Base-by-base conservation (phyloP, 2,113 vertebrate species). In the Crotalus horridus region DNA sequence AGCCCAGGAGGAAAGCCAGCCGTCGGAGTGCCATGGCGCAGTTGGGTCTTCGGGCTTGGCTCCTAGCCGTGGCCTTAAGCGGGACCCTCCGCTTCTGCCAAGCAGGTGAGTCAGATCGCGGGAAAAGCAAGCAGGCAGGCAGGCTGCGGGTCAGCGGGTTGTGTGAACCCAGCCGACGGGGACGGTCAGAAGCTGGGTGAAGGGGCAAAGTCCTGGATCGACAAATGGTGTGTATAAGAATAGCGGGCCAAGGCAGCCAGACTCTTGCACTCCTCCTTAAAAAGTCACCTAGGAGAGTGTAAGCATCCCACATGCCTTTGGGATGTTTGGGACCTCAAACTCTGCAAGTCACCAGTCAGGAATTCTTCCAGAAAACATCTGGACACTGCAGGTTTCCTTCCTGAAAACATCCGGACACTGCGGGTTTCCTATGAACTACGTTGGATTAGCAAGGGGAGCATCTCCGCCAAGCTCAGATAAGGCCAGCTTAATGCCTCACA, bases 91-190 rank as follows among this genome's bases (percentile, higher is more conserved):
- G 12, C 24, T 4, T n/a, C 11, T 6, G 24, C 43, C n/a, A 0
- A 21, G 87, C 91, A 56, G 91, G 91, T 92, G 54, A 89, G 91
- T 89, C 64, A 6, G 15, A 74, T 74, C 69, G 13, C 69, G 69
- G n/a, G n/a, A 20, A 39, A 81, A 39, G 69, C 69, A 74, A 5
- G 15, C 13, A 17, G 1, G n/a, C 64, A 56, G 55, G 55, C 61
- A 69, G n/a, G 64, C 13, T 4, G 13, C 29, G 12, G 64, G 55
- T 61, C 59, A n/a, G 61, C 11, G 64, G 11, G 29, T 13, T 69
- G 64, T 69, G 69, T 39, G n/a, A 81, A 39, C 15, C 6, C n/a
- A 81, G 15, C 64, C 64, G 1, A 29, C 4, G 64, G 29, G 11
- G 61, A 12, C 12, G 11, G 29, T 15, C 29, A 17, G 64, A 74